Conservation (phyloP, 2,113 vertebrate genomes). For the Mola mola region DNA sequence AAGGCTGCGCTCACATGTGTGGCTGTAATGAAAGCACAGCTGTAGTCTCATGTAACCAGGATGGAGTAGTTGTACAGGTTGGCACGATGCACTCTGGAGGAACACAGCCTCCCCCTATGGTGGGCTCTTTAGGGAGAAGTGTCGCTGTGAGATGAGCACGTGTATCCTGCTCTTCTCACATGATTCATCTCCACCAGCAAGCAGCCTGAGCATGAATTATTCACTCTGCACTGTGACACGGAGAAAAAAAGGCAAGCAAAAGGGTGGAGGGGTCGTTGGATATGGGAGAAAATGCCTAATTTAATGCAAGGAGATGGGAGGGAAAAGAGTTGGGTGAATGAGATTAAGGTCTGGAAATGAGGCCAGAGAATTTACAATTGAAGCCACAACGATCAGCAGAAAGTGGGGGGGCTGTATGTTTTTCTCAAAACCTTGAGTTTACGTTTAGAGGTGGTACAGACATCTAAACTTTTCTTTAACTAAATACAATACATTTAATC, state of each 20-base stretch:
- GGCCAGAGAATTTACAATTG: neutral
- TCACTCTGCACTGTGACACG: conserved; percentile 71
- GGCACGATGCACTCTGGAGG: conserved; percentile 1
- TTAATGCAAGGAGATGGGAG: conserved; percentile 11
- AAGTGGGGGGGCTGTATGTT: too few species aligned
- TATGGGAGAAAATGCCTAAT: conserved; percentile 30
- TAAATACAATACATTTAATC: too few species aligned
- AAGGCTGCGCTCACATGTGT: conserved; percentile 41
- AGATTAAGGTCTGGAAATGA: neutral
- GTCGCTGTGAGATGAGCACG: conserved; percentile 55
- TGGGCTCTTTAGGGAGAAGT: conserved; percentile 45
- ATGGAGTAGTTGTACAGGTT: conserved; percentile 6
- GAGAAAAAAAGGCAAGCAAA: conserved; percentile 38
- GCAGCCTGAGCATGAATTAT: conserved; percentile 77
- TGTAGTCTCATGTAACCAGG: conserved; percentile 18
- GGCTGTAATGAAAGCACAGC: conserved; percentile 25
- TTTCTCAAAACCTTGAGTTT: too few species aligned
- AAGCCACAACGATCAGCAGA: too few species aligned
- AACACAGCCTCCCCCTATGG: conserved; percentile 1
- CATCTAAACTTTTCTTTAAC: too few species aligned
- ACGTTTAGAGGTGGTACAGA: too few species aligned
- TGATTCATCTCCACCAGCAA: conserved; percentile 73
- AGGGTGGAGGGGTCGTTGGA: conserved; percentile 24
- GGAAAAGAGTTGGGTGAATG: neutral
- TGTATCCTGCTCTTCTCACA: conserved; percentile 66